Base-by-base conservation (phyloP, 1,140 invertebrate species). In the Trichonephila clavipes region DNA sequence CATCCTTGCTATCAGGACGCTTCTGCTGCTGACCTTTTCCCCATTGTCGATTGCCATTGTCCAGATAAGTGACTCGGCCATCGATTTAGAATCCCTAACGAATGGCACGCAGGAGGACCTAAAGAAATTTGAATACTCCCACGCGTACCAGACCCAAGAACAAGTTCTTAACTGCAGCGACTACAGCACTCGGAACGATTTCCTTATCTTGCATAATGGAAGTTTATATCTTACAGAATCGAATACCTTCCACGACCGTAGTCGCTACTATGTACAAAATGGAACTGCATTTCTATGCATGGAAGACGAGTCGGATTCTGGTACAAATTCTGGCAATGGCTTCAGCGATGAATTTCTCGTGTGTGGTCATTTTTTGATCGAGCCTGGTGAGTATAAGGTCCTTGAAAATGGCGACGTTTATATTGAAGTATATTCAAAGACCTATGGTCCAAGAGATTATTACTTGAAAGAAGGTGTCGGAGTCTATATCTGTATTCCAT, bases 291-390 rank as follows among this genome's bases (percentile, higher is more conserved):
- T 51, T 34, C 4, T 93, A 16, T 93, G 92, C n/a, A 0, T n/a
- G 12, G 51, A 61, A 14, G 83, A 59, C 14, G 19, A 24, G 16
- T 40, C 21, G n/a, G 58, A 85, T 21, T 10, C 10, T 4, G n/a
- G 2, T 18, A 19, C 7, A 24, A n/a, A 24, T 21, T 10, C 51
- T 10, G 14, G 5, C 1, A 34, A 34, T 7, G 34, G 66, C 14
- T 88, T 94, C 16, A 94, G 93, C n/a, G 44, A 94, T 1, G 93
- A 90, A 61, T 94, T 94, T 28, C 40, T 90, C 5, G 28, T 40
- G 14, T 94, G 93, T n/a, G 93, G 72, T 7, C 28, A 94, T 14
- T 19, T 94, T 7, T 58, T 94, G 1, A 58, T 94, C 0, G 87
- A 89, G 4, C 77, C 87, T 0, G 40, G 90, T 16, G 93, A 89